A percentile compares a stretch with the other conserved stretches of the same genome.
These are phyloP conservation scores for Notolepis coatsorum DNA, from an alignment of 2,797 vertebrate genomes.

Conservation along the genomic window DNA sequence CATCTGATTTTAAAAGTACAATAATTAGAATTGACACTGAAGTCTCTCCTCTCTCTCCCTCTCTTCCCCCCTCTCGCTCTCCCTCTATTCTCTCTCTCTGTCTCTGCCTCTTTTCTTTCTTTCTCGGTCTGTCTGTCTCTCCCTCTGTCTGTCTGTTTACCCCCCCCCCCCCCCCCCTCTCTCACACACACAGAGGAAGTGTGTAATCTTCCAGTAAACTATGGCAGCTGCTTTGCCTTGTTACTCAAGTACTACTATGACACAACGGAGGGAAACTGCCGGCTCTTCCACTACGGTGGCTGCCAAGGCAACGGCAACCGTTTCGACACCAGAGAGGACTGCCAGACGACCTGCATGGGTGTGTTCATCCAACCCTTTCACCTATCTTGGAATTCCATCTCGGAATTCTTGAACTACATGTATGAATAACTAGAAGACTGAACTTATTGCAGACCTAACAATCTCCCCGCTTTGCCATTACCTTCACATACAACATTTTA, in stretches of 20 bases:
- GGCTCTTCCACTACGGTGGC: constrained; percentile 50
- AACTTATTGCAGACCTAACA: background rate
- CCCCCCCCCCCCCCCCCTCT: no score
- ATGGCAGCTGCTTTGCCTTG: constrained; percentile 33
- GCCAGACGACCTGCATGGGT: constrained; percentile 40
- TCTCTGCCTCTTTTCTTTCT: background rate
- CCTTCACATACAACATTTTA: no score
- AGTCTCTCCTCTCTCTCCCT: no score
- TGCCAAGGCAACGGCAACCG: constrained; percentile 63
- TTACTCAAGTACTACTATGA: constrained; percentile 33
- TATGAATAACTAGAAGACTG: background rate
- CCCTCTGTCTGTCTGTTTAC: no score
- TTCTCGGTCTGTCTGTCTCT: background rate
- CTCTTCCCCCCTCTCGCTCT: background rate
- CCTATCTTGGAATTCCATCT: background rate
- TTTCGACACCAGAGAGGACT: constrained; percentile 38
- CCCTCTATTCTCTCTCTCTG: background rate
- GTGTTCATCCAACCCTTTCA: constrained; percentile 1
- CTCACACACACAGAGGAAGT: constrained; percentile 26
- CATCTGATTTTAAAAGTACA: background rate
- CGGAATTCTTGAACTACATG: background rate
- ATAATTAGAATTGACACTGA: background rate
- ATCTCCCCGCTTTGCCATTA: background rate
- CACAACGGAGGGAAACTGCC: constrained; percentile 30
- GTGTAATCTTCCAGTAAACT: constrained; percentile 24